These are phyloP conservation scores for Periphyllus acericola DNA, from an alignment of 2,888 invertebrate genomes.

Conservation along the genomic window DNA sequence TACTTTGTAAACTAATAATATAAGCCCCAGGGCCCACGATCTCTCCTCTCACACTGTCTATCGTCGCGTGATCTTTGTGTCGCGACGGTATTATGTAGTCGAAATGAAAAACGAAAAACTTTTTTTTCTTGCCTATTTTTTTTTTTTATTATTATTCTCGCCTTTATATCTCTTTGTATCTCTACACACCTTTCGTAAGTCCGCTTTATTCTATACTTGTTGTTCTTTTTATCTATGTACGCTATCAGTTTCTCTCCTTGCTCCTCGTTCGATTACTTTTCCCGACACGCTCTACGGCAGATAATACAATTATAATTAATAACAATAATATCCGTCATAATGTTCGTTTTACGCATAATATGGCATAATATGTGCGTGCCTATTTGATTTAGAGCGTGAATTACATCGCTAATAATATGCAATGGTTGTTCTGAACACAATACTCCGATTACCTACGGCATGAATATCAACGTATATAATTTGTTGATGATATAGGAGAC, in stretches of 20 bases:
- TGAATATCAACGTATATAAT: too few species aligned
- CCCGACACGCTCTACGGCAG: neutral
- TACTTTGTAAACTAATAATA: constrained; percentile 60
- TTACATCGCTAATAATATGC: too few species aligned
- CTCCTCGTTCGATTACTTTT: neutral
- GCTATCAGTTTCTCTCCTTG: neutral
- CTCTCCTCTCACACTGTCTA: neutral
- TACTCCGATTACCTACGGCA: too few species aligned
- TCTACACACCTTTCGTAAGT: neutral
- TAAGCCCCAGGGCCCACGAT: constrained; percentile 11
- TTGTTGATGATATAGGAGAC: too few species aligned
- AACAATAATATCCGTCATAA: too few species aligned
- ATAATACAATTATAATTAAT: too few species aligned
- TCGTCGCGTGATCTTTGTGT: neutral
- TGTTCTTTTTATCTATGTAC: neutral
- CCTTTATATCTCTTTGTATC: neutral
- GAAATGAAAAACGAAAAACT: constrained; percentile 33
- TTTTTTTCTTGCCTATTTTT: neutral
- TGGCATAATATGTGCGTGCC: too few species aligned
- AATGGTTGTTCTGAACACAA: too few species aligned
- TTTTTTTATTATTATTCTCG: neutral
- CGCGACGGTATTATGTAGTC: neutral
- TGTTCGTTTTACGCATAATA: too few species aligned
- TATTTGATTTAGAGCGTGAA: too few species aligned
- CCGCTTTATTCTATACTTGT: neutral